These are phyloP conservation scores for Actenoides hombroni DNA, from an alignment of 2,113 vertebrate species.

Conservation along the genomic window DNA sequence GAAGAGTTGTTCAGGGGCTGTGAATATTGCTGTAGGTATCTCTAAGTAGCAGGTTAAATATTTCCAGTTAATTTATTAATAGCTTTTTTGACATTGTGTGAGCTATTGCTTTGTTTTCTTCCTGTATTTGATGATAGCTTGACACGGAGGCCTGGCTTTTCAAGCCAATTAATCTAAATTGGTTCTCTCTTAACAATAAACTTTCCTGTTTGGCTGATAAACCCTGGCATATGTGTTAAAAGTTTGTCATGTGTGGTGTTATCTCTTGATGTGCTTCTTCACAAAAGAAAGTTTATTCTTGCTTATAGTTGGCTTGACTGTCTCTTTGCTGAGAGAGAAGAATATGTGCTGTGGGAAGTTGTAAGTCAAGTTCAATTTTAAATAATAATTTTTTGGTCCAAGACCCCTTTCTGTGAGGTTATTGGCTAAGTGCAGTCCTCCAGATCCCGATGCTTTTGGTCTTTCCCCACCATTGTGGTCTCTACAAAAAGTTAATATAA, in stretches of 20 bases:
- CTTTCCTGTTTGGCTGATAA: constrained; percentile 47
- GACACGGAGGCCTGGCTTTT: neutral
- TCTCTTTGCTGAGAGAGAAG: neutral
- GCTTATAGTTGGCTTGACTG: neutral
- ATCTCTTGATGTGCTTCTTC: neutral
- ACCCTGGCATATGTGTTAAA: neutral
- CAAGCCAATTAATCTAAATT: constrained; percentile 38
- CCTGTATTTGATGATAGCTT: constrained; percentile 17
- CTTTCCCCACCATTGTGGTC: neutral
- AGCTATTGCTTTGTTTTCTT: constrained; percentile 41
- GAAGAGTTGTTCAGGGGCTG: neutral
- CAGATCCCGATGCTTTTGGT: neutral
- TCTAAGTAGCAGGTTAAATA: neutral
- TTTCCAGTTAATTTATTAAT: constrained; percentile 29
- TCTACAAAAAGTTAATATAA: neutral
- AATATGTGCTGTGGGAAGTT: neutral
- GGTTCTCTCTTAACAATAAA: constrained; percentile 45
- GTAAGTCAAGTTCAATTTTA: neutral
- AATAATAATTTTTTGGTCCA: neutral
- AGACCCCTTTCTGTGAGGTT: neutral
- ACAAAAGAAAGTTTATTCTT: neutral
- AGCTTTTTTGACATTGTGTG: neutral
- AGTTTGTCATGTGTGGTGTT: neutral
- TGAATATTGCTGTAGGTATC: neutral
- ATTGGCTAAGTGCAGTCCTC: neutral